These are phyloP conservation scores for Chiloscyllium plagiosum DNA, from an alignment of 2,113 vertebrate species.

Conservation along the genomic window DNA sequence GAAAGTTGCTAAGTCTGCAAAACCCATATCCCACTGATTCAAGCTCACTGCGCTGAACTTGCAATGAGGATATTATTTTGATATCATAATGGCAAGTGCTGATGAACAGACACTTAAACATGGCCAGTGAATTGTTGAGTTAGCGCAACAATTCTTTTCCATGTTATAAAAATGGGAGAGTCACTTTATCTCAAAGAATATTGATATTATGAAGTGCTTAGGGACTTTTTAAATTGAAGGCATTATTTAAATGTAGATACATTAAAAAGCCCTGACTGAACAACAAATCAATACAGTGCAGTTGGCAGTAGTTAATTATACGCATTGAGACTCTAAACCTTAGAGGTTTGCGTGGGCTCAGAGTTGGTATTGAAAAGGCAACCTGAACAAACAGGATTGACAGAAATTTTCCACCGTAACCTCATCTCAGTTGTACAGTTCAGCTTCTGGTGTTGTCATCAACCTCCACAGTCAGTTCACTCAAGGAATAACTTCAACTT, in stretches of 20 bases:
- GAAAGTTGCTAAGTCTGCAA: background rate
- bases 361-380: background rate
- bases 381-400: background rate
- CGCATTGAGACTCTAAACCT: background rate
- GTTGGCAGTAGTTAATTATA: background rate
- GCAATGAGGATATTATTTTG: slow-evolving; percentile 12
- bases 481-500: background rate
- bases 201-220: background rate
- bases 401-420: background rate
- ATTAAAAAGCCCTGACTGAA: background rate
- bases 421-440: background rate
- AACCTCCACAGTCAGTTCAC: background rate
- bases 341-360: background rate
- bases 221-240: background rate
- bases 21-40: background rate
- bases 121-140: background rate
- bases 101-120: background rate
- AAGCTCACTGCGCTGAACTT: background rate
- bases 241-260: background rate
- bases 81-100: background rate
- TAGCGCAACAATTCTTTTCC: background rate
- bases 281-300: background rate
- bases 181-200: background rate
- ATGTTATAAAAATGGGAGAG: background rate
- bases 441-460: background rate